These are phyloP conservation scores for Trypoxylon attenuatum DNA, from an alignment of 2,888 invertebrate genomes.

Conservation along the genomic window DNA sequence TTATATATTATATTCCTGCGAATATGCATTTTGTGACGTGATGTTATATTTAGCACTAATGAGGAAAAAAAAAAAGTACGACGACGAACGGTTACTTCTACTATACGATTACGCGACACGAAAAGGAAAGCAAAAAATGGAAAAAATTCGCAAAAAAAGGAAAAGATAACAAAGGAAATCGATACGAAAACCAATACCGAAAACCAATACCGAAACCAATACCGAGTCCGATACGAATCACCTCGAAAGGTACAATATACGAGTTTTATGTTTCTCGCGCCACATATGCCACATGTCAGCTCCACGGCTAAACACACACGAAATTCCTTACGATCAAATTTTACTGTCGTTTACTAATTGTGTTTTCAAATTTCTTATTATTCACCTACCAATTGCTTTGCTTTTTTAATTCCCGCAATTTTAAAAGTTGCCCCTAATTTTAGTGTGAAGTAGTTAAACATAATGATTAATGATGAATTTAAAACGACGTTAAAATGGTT, in stretches of 20 bases:
- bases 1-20: slow-evolving; percentile 85
- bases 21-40: slow-evolving; percentile 81
- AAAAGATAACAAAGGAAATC: slow-evolving; percentile 28
- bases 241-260: slow-evolving; percentile 37
- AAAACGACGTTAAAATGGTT: slow-evolving; percentile 69
- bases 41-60: slow-evolving; percentile 78
- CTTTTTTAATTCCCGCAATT: slow-evolving; percentile 69
- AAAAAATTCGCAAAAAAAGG: slow-evolving; percentile 27
- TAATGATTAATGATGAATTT: slow-evolving; percentile 70
- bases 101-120: slow-evolving; percentile 39
- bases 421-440: slow-evolving; percentile 70
- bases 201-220: slow-evolving; percentile 13
- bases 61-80: slow-evolving; percentile 50
- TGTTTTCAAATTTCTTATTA: slow-evolving; percentile 57
- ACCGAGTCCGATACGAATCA: slow-evolving; percentile 15
- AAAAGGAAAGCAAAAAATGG: slow-evolving; percentile 49
- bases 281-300: slow-evolving; percentile 58
- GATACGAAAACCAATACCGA: slow-evolving; percentile 14
- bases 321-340: slow-evolving; percentile 51
- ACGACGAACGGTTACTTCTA: slow-evolving; percentile 17
- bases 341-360: slow-evolving; percentile 44
- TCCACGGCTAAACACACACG: slow-evolving; percentile 51
- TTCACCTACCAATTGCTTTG: slow-evolving; percentile 71
- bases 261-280: slow-evolving; percentile 54
- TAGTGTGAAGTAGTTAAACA: slow-evolving; percentile 73